Conservation (phyloP, 2,797 vertebrate genomes). For the Falco biarmicus region DNA sequence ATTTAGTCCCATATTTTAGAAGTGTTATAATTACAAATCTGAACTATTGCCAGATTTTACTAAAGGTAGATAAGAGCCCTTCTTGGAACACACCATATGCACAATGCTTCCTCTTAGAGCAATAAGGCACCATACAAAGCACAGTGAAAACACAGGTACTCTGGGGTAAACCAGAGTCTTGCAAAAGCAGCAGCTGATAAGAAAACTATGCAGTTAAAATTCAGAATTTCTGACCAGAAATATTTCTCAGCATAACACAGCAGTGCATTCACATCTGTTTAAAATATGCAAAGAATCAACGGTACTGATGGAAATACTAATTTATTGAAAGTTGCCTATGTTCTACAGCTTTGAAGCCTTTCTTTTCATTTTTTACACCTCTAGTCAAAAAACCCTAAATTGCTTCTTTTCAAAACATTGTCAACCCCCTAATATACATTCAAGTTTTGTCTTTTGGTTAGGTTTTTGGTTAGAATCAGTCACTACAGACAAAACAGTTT, state of each 20-base stretch:
- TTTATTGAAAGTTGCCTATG: not conserved
- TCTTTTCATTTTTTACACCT: not conserved
- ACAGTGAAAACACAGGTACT: not conserved
- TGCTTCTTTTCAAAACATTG: not conserved
- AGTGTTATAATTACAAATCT: not conserved
- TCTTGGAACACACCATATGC: not conserved
- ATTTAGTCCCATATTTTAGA: not conserved
- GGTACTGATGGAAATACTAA: not conserved
- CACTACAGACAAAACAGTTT: not conserved
- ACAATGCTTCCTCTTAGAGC: not conserved
- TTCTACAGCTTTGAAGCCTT: not conserved
- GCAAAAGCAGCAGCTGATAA: not conserved
- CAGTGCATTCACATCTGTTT: not conserved
- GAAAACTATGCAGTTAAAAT: not conserved
- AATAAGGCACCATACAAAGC: not conserved
- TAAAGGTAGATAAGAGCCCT: not conserved
- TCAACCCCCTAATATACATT: rapidly evolving
- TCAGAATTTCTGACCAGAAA: not conserved
- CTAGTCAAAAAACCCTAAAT: not conserved
- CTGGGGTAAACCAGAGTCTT: not conserved
- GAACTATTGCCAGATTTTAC: not conserved
- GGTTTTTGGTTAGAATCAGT: not conserved
- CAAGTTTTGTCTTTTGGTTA: not conserved
- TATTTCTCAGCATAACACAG: not conserved
- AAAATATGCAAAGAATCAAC: not conserved